Conservation (phyloP, 2,113 vertebrate genomes). For the Larimichthys polyactis region DNA sequence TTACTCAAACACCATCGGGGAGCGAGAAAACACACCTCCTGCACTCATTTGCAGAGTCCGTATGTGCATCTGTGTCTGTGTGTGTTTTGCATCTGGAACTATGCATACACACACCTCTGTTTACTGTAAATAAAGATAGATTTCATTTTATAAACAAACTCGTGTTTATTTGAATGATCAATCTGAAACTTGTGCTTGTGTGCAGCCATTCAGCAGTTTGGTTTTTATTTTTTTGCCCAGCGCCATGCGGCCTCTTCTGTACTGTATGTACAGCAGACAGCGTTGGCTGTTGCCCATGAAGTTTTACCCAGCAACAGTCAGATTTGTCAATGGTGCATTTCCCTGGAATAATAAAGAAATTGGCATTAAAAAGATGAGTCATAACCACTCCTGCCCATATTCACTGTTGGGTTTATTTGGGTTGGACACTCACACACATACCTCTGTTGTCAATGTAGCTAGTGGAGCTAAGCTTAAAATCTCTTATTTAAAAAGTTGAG, state of each 20-base stretch:
- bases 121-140: constrained; percentile 72
- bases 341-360: constrained; percentile 27
- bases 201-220: constrained; percentile 26
- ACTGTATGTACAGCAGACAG: constrained; percentile 9
- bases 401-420: constrained; percentile 43
- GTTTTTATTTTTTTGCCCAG: not conserved
- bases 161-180: constrained; percentile 57
- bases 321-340: constrained; percentile 35
- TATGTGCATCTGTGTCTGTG: constrained; percentile 56
- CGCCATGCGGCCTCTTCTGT: not conserved
- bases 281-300: constrained; percentile 18
- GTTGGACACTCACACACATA: constrained; percentile 26
- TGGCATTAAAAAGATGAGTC: constrained; percentile 43
- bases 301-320: constrained; percentile 24
- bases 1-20: constrained; percentile 71
- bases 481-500: constrained; percentile 57
- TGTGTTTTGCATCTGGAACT: constrained; percentile 44
- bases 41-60: constrained; percentile 56
- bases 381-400: constrained; percentile 23
- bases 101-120: constrained; percentile 54
- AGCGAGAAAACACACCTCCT: constrained; percentile 73
- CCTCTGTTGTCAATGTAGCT: constrained; percentile 36
- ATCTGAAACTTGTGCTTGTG: constrained; percentile 40
- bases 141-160: constrained; percentile 69
- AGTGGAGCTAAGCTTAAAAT: constrained; percentile 32